Percentiles rank a stretch among this genome's conserved stretches.
These are phyloP conservation scores for Brachionus sp. DNA, from an alignment of 1,140 invertebrate species.

Conservation along the genomic window DNA sequence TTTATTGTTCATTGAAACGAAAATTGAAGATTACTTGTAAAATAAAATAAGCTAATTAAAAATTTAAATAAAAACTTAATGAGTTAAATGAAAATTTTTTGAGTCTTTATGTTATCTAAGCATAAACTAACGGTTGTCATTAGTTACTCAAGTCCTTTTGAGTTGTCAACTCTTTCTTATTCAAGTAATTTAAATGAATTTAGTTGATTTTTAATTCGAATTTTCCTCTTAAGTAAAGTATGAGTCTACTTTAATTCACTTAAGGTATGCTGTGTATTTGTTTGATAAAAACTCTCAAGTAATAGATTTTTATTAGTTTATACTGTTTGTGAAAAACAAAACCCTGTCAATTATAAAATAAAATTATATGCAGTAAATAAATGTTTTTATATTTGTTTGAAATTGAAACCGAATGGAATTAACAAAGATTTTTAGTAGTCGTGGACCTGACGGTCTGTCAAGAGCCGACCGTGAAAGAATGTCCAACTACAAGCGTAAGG, in stretches of 20 bases:
- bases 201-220: background rate
- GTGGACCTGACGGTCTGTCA: background rate
- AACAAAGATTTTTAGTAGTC: background rate
- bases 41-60: background rate
- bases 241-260: background rate
- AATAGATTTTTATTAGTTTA: background rate
- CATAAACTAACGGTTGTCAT: background rate
- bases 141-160: background rate
- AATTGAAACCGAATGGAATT: background rate
- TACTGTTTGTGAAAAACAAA: background rate
- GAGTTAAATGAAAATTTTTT: background rate
- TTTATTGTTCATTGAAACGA: background rate
- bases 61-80: background rate
- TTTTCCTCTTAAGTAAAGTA: background rate
- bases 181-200: background rate
- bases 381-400: background rate
- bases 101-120: background rate
- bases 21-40: background rate
- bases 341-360: background rate
- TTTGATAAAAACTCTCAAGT: background rate
- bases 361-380: background rate
- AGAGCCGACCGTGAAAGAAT: conserved; percentile 4
- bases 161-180: background rate
- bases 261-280: background rate
- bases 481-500: background rate